phyloP scores from a whole-genome alignment of 1,140 invertebrate species.

The Macrobrachium nipponense region DNA sequence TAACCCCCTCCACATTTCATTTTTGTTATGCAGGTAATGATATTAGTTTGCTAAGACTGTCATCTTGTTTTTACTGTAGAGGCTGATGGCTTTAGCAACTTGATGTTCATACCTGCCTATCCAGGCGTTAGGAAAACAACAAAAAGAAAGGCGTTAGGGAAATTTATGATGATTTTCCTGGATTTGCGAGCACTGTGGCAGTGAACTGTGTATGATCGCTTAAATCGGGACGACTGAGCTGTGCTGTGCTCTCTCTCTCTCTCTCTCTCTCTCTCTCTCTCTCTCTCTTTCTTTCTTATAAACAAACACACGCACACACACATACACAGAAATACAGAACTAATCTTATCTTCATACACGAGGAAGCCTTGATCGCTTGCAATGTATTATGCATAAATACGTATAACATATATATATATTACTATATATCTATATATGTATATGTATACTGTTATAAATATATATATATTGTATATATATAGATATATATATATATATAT shows the following conservation, averaged over 20 bases:
- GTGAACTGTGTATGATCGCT: no score
- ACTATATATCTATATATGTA: background rate
- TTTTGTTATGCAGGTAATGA: no score
- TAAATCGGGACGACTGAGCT: no score
- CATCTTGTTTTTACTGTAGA: no score
- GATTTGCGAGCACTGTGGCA: no score
- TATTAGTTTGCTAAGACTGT: no score
- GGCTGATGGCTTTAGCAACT: no score
- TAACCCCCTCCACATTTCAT: no score
- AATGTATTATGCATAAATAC: background rate
- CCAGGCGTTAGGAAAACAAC: background rate
- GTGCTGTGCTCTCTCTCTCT: background rate
- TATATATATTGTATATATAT: background rate
- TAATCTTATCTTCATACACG: background rate
- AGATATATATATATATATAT: background rate
- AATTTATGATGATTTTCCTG: background rate
- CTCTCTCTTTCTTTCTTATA: background rate
- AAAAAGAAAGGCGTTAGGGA: background rate
- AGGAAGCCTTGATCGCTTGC: background rate
- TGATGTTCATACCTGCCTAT: no score
- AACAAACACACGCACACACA: conserved; percentile 16
- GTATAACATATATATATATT: background rate
- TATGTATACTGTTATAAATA: background rate
- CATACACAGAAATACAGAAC: background rate
- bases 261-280: no score